A percentile compares a stretch with the other conserved stretches of the same genome.
These are phyloP conservation scores for Eolophus roseicapilla DNA, from an alignment of 2,113 vertebrate species.

Conservation along the genomic window DNA sequence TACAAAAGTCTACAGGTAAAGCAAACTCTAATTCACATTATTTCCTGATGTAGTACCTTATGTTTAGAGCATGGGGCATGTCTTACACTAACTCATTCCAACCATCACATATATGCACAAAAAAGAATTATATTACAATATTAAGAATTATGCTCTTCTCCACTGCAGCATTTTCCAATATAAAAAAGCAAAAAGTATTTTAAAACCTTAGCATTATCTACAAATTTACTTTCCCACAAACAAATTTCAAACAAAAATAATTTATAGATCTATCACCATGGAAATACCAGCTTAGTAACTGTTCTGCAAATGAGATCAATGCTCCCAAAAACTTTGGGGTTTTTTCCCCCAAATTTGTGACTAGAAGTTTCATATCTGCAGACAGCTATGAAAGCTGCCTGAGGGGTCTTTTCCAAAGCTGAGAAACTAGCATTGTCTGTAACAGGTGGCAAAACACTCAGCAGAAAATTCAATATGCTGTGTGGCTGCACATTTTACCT, in stretches of 20 bases:
- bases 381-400: neutral
- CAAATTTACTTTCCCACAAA: neutral
- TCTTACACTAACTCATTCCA: neutral
- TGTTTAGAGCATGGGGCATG: fast-evolving
- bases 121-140: neutral
- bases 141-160: neutral
- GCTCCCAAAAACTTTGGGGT: fast-evolving
- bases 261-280: neutral
- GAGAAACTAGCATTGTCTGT: neutral
- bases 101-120: neutral
- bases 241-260: neutral
- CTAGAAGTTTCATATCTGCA: neutral
- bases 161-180: neutral
- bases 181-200: neutral
- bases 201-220: neutral
- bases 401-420: neutral
- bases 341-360: neutral
- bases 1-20: neutral
- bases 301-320: neutral
- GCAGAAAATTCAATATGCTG: neutral
- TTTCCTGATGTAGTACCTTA: neutral
- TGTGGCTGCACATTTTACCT: neutral
- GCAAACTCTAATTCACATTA: neutral
- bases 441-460: neutral
- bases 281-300: neutral